phyloP scores from a whole-genome alignment of 2,113 vertebrate genomes.

The Ranitomeya imitator region DNA sequence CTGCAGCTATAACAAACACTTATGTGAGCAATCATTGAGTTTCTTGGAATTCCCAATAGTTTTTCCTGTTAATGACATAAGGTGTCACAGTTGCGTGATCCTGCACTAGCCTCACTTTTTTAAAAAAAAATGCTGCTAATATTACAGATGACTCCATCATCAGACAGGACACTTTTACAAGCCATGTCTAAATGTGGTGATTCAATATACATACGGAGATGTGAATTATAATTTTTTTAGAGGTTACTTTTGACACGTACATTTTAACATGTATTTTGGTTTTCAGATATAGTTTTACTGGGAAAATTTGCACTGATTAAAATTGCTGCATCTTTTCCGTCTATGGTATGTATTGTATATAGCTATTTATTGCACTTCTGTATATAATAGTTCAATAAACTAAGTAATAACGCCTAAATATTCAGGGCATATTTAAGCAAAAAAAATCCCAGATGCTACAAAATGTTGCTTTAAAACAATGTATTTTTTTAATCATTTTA shows the following conservation, averaged over 20 bases:
- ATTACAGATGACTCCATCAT: conserved; percentile 77
- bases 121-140: conserved; percentile 83
- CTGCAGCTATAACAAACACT: conserved; percentile 68
- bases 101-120: conserved; percentile 76
- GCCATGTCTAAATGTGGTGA: not conserved
- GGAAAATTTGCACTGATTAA: conserved; percentile 85
- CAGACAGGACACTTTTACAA: conserved; percentile 68
- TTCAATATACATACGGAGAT: not conserved
- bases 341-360: conserved; percentile 83
- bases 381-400: conserved; percentile 87
- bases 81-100: conserved; percentile 75
- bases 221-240: conserved; percentile 11
- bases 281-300: conserved; percentile 60
- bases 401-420: conserved; percentile 84
- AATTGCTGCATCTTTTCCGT: conserved; percentile 79
- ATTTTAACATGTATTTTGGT: conserved; percentile 11
- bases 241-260: conserved; percentile 5
- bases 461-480: not conserved
- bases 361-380: conserved; percentile 89
- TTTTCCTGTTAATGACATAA: conserved; percentile 73
- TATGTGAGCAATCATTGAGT: conserved; percentile 61
- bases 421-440: conserved; percentile 76
- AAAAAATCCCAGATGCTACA: not conserved
- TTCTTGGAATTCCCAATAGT: conserved; percentile 71
- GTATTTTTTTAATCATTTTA: not conserved